Evolutionary conservation across 1,140 invertebrate species (phyloP).

Genomic region (Drosophila kepulauana): DNA sequence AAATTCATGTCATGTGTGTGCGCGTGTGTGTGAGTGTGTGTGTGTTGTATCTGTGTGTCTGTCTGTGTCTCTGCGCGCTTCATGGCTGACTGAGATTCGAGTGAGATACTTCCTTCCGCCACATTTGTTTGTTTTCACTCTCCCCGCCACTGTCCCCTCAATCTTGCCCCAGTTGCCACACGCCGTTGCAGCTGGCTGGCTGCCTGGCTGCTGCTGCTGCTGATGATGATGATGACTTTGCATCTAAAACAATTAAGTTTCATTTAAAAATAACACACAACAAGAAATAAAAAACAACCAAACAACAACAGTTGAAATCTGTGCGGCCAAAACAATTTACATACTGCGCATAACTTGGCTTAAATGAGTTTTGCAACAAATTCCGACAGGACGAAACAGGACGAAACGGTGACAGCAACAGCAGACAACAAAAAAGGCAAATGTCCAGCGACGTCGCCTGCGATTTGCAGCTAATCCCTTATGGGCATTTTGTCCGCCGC

Average conservation of each 20-base stretch:
- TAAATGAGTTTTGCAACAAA: conserved; percentile 84
- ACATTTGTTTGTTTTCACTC: conserved; percentile 64
- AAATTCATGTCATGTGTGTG: conserved; percentile 64
- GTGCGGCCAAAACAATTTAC: conserved; percentile 77
- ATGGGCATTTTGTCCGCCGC: conserved; percentile 79
- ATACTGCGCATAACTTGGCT: conserved; percentile 82
- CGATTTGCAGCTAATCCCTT: conserved; percentile 84
- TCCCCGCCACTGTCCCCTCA: conserved; percentile 3
- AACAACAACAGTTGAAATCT: conserved; percentile 7
- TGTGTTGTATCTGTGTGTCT: not conserved
- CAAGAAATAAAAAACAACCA: conserved; percentile 7
- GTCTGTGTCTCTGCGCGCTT: conserved; percentile 48
- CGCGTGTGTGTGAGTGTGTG: conserved; percentile 6
- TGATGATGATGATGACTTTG: conserved; percentile 74
- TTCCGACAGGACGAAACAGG: conserved; percentile 49
- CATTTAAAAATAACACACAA: conserved; percentile 58
- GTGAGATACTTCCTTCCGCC: conserved; percentile 82
- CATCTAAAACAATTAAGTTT: conserved; percentile 85
- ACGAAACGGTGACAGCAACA: conserved; percentile 32
- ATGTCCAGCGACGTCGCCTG: conserved; percentile 54
- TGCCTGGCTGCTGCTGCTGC: conserved; percentile 2
- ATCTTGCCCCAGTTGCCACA: not conserved
- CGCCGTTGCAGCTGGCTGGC: not conserved
- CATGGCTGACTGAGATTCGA: conserved; percentile 77
- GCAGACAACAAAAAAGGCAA: conserved; percentile 22